Evolutionary conservation across 2,113 vertebrate genomes (phyloP).

Genomic region (Shinisaurus crocodilurus): DNA sequence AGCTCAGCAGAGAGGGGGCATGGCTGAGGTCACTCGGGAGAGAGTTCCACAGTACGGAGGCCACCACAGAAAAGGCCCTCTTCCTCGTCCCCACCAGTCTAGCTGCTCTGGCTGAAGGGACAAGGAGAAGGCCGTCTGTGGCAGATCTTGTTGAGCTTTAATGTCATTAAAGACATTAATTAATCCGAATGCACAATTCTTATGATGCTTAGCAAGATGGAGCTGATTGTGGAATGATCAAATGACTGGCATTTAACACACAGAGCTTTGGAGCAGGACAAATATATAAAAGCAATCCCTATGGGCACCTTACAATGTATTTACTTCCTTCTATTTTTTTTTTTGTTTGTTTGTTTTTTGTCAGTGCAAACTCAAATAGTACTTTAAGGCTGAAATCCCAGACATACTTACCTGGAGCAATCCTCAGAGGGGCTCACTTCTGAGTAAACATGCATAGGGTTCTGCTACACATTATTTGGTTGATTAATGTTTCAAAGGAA

Average conservation of each 20-base stretch:
- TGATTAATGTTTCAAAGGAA: not conserved
- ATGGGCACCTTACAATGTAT: not conserved
- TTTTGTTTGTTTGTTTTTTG: not conserved
- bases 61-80: too few species aligned
- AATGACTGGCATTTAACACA: not conserved
- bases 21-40: too few species aligned
- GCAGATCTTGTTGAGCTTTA: too few species aligned
- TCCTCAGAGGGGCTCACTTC: not conserved
- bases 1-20: too few species aligned
- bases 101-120: too few species aligned
- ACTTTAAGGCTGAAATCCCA: not conserved
- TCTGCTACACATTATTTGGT: not conserved
- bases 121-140: too few species aligned
- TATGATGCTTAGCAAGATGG: not conserved
- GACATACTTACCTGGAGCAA: not conserved
- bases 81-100: too few species aligned
- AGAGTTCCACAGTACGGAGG: too few species aligned
- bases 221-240: not conserved
- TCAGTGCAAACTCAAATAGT: not conserved
- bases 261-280: not conserved
- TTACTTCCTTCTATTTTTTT: not conserved
- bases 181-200: constrained; percentile 1
- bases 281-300: not conserved
- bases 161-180: constrained; percentile 1
- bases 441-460: not conserved